phyloP scores from a whole-genome alignment of 2,113 vertebrate species.

The Craseonycteris thonglongyai region DNA sequence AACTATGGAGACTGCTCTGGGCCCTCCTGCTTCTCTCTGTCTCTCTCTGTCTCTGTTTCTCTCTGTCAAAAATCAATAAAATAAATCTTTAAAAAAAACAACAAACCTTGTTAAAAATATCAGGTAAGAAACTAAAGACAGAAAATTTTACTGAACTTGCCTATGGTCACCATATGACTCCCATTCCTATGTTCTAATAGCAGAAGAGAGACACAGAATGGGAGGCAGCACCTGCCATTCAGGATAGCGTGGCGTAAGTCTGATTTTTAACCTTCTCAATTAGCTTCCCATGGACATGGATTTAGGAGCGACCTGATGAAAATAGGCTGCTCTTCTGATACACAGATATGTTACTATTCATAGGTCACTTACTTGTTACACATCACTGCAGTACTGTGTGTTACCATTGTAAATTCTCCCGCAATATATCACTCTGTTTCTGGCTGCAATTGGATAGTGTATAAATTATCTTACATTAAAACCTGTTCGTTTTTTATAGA shows the following conservation, averaged over 20 bases:
- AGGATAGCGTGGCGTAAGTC: not conserved
- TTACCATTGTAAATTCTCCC: not conserved
- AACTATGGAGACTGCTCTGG: too few species aligned
- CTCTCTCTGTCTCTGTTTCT: too few species aligned
- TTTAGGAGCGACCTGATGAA: not conserved
- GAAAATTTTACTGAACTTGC: not conserved
- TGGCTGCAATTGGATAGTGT: not conserved
- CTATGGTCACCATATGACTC: not conserved
- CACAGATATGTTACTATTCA: not conserved
- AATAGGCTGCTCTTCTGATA: not conserved
- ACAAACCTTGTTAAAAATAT: too few species aligned
- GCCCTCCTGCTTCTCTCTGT: too few species aligned
- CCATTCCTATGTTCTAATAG: not conserved
- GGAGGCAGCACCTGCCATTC: fast-evolving
- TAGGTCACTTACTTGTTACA: not conserved
- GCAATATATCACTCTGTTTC: not conserved
- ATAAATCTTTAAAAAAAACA: too few species aligned
- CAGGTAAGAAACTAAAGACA: not conserved
- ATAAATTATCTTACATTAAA: not conserved
- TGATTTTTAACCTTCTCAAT: not conserved
- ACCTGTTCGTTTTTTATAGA: not conserved
- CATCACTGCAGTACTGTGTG: not conserved
- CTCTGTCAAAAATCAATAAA: too few species aligned
- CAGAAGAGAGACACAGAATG: fast-evolving
- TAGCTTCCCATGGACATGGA: not conserved